phyloP scores from a whole-genome alignment of 2,113 vertebrate genomes.

The Nannospalax galili region DNA sequence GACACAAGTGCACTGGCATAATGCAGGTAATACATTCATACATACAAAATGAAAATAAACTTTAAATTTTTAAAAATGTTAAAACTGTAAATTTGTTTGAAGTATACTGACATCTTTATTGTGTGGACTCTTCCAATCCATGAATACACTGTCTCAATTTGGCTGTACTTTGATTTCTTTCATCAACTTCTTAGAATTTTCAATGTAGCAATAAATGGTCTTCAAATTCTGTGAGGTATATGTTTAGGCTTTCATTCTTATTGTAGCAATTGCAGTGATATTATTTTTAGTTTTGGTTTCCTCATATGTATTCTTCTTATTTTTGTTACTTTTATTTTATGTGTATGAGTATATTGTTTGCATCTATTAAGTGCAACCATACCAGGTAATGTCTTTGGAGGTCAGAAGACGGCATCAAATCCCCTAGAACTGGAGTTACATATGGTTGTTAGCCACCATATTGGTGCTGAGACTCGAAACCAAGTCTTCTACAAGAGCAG shows the following conservation, averaged over 20 bases:
- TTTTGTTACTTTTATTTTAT: too few relatives aligned
- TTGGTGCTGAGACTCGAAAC: too few relatives aligned
- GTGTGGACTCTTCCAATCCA: neutral
- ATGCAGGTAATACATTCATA: too few relatives aligned
- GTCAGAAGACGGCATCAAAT: too few relatives aligned
- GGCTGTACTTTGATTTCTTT: neutral
- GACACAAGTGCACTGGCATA: too few relatives aligned
- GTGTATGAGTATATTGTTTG: too few relatives aligned
- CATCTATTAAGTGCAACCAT: too few relatives aligned
- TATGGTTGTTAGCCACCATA: too few relatives aligned
- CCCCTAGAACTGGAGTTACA: too few relatives aligned
- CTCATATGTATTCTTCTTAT: neutral
- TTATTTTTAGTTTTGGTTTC: neutral
- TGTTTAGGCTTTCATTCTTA: neutral
- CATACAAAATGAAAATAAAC: too few relatives aligned
- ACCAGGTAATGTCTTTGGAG: too few relatives aligned
- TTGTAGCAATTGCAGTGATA: neutral
- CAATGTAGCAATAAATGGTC: neutral
- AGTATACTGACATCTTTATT: neutral
- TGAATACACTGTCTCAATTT: neutral
- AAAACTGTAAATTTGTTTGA: neutral
- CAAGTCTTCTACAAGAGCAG: too few relatives aligned
- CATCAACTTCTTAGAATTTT: neutral
- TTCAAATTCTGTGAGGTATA: neutral
- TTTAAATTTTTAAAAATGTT: slow-evolving; percentile 6